Conservation (phyloP, 1,140 invertebrate genomes). For the Anastrepha ludens region DNA sequence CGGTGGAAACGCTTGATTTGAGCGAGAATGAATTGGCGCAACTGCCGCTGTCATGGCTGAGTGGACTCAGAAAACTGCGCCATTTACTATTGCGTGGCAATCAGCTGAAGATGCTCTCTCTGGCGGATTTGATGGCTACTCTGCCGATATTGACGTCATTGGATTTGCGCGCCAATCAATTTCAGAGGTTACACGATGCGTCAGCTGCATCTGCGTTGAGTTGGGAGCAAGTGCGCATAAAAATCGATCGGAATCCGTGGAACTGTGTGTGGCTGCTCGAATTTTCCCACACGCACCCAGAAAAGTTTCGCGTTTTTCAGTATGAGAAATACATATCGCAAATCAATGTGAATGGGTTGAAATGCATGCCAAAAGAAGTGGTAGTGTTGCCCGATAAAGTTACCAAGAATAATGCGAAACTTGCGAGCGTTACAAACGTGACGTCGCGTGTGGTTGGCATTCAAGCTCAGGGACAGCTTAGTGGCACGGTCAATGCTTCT, state of each 20-base stretch:
- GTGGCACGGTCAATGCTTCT: constrained; percentile 61
- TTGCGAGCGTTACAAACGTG: neutral
- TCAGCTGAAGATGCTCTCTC: constrained; percentile 58
- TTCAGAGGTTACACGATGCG: constrained; percentile 50
- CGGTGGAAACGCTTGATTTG: constrained; percentile 61
- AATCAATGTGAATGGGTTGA: constrained; percentile 71
- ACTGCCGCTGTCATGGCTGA: constrained; percentile 63
- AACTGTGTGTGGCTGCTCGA: constrained; percentile 69
- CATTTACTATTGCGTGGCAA: constrained; percentile 61
- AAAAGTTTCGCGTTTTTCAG: constrained; percentile 66
- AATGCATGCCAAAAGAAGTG: constrained; percentile 61
- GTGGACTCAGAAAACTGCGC: constrained; percentile 57
- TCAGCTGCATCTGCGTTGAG: constrained; percentile 4
- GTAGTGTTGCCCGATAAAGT: neutral
- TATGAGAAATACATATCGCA: constrained; percentile 70
- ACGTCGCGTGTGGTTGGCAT: neutral
- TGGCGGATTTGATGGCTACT: constrained; percentile 58
- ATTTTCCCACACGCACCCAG: constrained; percentile 65
- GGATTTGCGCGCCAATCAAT: constrained; percentile 63
- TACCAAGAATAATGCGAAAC: neutral
- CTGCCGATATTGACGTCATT: constrained; percentile 56
- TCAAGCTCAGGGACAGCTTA: neutral
- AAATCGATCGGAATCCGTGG: constrained; percentile 69
- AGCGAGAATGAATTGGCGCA: constrained; percentile 63
- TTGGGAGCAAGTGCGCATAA: constrained; percentile 61